phyloP scores from a whole-genome alignment of 35 echinoderm and acorn worm genomes.

The Heliocidaris erythrogramma region DNA sequence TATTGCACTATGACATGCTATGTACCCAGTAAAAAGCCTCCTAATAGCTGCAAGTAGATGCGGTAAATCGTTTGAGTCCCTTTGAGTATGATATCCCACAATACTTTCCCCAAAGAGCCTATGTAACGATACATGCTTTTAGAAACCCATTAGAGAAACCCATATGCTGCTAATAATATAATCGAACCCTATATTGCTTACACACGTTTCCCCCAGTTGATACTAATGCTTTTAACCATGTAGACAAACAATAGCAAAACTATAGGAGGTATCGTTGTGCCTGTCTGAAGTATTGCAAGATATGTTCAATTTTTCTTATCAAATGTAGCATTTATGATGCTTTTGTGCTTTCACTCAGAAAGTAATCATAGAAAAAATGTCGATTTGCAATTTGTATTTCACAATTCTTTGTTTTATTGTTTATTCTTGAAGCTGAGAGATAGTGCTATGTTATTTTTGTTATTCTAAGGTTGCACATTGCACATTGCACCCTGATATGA shows the following conservation, averaged over 20 bases:
- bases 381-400: no score
- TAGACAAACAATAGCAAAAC: neutral
- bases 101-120: neutral
- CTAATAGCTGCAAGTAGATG: neutral
- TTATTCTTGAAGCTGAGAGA: no score
- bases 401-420: no score
- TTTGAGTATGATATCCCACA: neutral
- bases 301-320: neutral
- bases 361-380: neutral
- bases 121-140: slow-evolving; percentile 1
- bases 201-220: no score
- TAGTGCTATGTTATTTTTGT: no score
- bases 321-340: neutral
- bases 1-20: neutral
- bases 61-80: neutral
- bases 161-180: neutral
- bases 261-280: neutral
- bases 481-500: no score
- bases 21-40: neutral
- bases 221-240: neutral
- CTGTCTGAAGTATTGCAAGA: neutral
- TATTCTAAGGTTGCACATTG: no score
- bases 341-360: neutral
- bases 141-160: neutral
- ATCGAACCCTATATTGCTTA: neutral